Evolutionary conservation across 2,888 invertebrate species (phyloP), one percentile per base, ranked within the genome.

Genomic region (Oegoconia quadripuncta): DNA sequence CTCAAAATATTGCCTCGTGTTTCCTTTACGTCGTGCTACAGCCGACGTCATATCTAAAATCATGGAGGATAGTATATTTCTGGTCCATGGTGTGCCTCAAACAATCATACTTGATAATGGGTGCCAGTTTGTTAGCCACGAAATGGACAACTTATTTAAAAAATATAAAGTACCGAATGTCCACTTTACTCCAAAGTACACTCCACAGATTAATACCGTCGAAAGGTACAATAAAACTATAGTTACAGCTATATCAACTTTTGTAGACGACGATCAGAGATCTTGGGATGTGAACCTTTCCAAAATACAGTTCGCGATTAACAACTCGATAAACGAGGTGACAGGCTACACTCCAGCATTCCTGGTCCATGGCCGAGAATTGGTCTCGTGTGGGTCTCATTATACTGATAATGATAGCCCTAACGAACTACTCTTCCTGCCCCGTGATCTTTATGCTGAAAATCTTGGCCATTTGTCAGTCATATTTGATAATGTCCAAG

Each of bases 231-330:
- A 28, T 28, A 28, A 14, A 28, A 14, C 14, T 1, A 28, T 28
- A 7, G 9, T 15, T 5, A 14, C 6, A 8, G 6, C 14, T 6
- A 9, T 28, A 2, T 28, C 28, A 8, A 14, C 3, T 1, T 28
- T 28, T 14, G 3, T 28, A 3, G 31, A 48, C 1, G 16, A 47
- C 2, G 54, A 56, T 20, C 57, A 55, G 28, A 32, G 52, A 9
- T 18, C 42, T 1, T 57, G 57, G 59, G 57, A 55, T 35, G 6
- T 20, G 0, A 35, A 36, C 18, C n/a, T 55, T 3, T 42, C 45
- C 2, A 28, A 43, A n/a, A 35, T 55, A 5, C 50, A 52, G 15
- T 52, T 53, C 27, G 52, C 52, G 0, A 42, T 56, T 1, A 55
- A 56, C 17, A 53, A 15, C 4, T 49, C 52, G 0, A 52, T 52